Base-by-base conservation (phyloP, 2,113 vertebrate species). In the Andinoacara biseriatus region DNA sequence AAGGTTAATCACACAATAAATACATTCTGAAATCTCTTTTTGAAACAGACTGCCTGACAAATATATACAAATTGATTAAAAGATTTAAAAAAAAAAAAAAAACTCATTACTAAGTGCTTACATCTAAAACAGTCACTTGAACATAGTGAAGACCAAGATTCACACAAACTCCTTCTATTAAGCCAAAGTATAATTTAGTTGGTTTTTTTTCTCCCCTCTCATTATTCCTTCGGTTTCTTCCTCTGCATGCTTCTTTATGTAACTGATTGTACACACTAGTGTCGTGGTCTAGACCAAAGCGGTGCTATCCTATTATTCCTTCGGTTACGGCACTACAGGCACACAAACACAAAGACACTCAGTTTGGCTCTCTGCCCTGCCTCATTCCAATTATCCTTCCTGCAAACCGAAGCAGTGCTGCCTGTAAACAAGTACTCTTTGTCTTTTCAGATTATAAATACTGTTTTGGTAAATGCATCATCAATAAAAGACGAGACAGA, bases 401-500 rank as follows among this genome's bases (percentile, higher is more conserved):
- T 33, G 77, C 54, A 76, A 80, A 91, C 84, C 90, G 81, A 90
- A 58, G 86, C 78, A 84, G 85, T 85, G 75, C 84, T 90, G 60
- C 85, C 78, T 95, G 94, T 95, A 95, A 95, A 94, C 94, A 94
- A 95, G 84, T 89, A 94, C 91, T 92, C 92, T 87, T 92, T 91
- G 90, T 92, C 89, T 85, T 92, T 74, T 84, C 89, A 31, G 89
- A 88, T 90, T 92, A 95, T 93, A 95, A 95, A 97, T 96, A 96
- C 96, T 96, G 93, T 92, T 94, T 95, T 95, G 94, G 95, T 95
- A 92, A 96, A 94, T 90, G 93, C 80, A 80, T 93, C 82, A 83
- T 95, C 93, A 91, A 90, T 93, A 93, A 94, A 95, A 90, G 89
- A 93, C 67, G 72, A 91, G 92, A 96, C 89, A 31, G 90, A 94